A percentile compares a stretch with the other conserved stretches of the same genome.
phyloP scores from a whole-genome alignment of 2,888 invertebrate genomes.

The Dascillus cervinus region DNA sequence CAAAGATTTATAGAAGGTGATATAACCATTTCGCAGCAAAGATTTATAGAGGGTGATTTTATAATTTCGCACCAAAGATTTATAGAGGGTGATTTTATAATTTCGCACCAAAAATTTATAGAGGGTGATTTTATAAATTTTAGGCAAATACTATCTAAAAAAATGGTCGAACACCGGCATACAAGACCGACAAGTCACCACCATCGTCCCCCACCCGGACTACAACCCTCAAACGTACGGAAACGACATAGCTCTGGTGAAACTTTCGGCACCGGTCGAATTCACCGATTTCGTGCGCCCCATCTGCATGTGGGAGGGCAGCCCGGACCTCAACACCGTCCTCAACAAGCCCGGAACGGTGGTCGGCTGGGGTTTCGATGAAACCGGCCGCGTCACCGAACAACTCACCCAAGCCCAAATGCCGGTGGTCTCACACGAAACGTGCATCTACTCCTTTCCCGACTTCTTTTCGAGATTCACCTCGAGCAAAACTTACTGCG shows the following conservation, averaged over 20 bases:
- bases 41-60: no score
- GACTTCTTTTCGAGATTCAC: slow-evolving; percentile 55
- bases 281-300: slow-evolving; percentile 37
- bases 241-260: slow-evolving; percentile 36
- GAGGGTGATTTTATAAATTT: no score
- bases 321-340: slow-evolving; percentile 22
- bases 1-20: no score
- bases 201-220: slow-evolving; percentile 31
- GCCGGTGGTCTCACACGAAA: slow-evolving; percentile 53
- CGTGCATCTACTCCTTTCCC: slow-evolving; percentile 53
- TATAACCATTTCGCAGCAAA: no score
- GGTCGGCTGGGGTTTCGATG: slow-evolving; percentile 49
- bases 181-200: slow-evolving; percentile 33
- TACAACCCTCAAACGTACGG: slow-evolving; percentile 31
- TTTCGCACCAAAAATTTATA: no score
- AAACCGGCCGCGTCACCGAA: slow-evolving; percentile 50
- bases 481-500: slow-evolving; percentile 48
- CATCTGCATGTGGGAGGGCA: slow-evolving; percentile 33
- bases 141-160: slow-evolving; percentile 37
- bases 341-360: slow-evolving; percentile 29
- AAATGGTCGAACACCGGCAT: slow-evolving; percentile 36
- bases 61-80: no score
- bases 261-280: slow-evolving; percentile 25
- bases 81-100: no score
- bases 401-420: slow-evolving; percentile 51